These are phyloP conservation scores for Dione juno DNA, from an alignment of 2,888 invertebrate genomes.

Conservation along the genomic window DNA sequence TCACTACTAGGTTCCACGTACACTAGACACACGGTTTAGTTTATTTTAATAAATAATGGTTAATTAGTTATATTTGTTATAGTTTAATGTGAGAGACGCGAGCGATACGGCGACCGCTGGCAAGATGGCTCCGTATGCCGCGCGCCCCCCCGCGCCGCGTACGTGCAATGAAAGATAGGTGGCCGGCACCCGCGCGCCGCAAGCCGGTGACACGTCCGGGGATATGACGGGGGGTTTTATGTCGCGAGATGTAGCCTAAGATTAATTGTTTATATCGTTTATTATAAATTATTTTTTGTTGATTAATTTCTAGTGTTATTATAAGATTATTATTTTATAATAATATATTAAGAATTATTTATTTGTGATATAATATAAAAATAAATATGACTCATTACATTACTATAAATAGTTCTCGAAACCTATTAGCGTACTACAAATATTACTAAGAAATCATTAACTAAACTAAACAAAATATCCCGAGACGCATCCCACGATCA, in stretches of 20 bases:
- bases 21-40: constrained; percentile 39
- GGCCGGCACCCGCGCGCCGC: constrained; percentile 63
- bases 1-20: too few relatives aligned
- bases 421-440: neutral
- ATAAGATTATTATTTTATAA: too few relatives aligned
- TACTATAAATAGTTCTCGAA: neutral
- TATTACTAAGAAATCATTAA: neutral
- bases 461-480: constrained; percentile 49
- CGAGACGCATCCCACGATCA: constrained; percentile 57
- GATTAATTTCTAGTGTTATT: too few relatives aligned
- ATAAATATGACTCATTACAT: too few relatives aligned
- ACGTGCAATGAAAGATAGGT: constrained; percentile 84
- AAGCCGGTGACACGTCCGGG: constrained; percentile 58
- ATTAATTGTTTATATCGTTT: neutral
- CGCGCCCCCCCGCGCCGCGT: constrained; percentile 76
- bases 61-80: constrained; percentile 80
- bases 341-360: too few relatives aligned
- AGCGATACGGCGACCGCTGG: constrained; percentile 77
- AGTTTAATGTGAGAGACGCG: constrained; percentile 78
- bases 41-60: constrained; percentile 58
- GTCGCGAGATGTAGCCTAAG: neutral
- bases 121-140: constrained; percentile 79
- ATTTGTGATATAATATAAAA: too few relatives aligned
- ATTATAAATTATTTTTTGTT: too few relatives aligned
- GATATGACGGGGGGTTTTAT: constrained; percentile 52